Base-by-base conservation (phyloP, 2,113 vertebrate species). In the Marmota monax region DNA sequence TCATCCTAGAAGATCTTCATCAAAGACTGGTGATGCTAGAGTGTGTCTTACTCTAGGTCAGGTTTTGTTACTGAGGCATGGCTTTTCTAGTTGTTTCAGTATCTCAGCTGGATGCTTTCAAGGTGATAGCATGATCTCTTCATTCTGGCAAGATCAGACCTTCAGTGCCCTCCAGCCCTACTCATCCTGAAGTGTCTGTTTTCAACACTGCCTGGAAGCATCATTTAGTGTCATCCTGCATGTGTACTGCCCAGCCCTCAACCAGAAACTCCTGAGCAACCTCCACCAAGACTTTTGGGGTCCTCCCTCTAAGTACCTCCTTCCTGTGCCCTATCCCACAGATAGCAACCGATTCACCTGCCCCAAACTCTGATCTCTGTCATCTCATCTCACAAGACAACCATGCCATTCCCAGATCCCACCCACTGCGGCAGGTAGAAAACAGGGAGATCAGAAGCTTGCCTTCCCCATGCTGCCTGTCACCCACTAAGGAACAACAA, bases 401-500 rank as follows among this genome's bases (percentile, higher is more conserved):
- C 7, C 10, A 4, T 63, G 23, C 42, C 84, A 27, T 74, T 45
- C 58, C 34, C 56, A 34, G 56, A 90, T 45, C 25, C 12, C 39
- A 7, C 22, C 51, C 13, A 58, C 27, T 78, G 13, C 37, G 67
- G 12, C 34, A 95, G 23, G 22, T 16, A 88, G 53, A 87, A 95
- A 83, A 25, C 45, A 12, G 37, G 70, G n/a, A 20, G 6, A 74
- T 67, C n/a, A 76, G 17, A 88, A 11, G 51, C 53, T 90, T 32
- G 48, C 18, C 25, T 88, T 80, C 61, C n/a, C 45, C 63, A 84
- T 34, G 85, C 18, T 76, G 39, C 48, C 39, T 69, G 12, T 78
- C 70, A 34, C 29, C 58, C 37, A 72, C 22, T 39, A 90, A 27
- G 45, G 39, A 77, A 96, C 94, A 96, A 84, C 13, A 85, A 8